Evolutionary conservation across 2,888 invertebrate species (phyloP), one percentile per base, ranked within the genome.

Genomic region (Ceraclea dissimilis): DNA sequence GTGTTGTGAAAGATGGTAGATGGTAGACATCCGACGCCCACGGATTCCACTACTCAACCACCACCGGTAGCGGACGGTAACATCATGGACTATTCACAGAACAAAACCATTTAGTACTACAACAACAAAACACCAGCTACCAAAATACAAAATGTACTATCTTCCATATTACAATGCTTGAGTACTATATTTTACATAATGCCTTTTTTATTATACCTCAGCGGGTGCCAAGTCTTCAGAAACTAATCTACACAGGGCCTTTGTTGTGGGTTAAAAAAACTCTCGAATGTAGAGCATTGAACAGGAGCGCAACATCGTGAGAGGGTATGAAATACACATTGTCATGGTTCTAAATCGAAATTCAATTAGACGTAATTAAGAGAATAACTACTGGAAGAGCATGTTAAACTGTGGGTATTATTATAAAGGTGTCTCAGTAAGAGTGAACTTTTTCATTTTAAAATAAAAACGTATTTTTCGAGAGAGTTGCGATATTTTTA

Each of bases 331-430:
- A 80, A 80, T 79, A 71, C 73, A 73, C 75, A 80, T 76, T 79
- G 79, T 81, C 80, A 81, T 81, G 79, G 74, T 79, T 74, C 79
- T 79, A 80, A 81, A 81, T 80, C 79, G 76, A 80, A 80, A 79
- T 79, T 80, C 79, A 81, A 80, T 80, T 79, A 78, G 73, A 69
- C 74, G 78, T 79, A 81, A 81, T 81, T 81, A 81, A 77, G 75
- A 71, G 72, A 70, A 69, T 67, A 70, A 70, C 70, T 68, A 71
- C 67, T 54, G 58, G 73, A 71, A 72, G 73, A 72, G 73, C 75
- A 34, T 20, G 47, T 44, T 56, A 17, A 44, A 50, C 43, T 21
- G 46, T 44, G 50, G 46, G 46, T 5, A 19, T 11, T 16, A 44
- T 44, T 44, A n/a, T n/a, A n/a, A n/a, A n/a, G n/a, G n/a, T n/a